phyloP scores from a whole-genome alignment of 2,113 vertebrate genomes.

The Ctenomys sociabilis region DNA sequence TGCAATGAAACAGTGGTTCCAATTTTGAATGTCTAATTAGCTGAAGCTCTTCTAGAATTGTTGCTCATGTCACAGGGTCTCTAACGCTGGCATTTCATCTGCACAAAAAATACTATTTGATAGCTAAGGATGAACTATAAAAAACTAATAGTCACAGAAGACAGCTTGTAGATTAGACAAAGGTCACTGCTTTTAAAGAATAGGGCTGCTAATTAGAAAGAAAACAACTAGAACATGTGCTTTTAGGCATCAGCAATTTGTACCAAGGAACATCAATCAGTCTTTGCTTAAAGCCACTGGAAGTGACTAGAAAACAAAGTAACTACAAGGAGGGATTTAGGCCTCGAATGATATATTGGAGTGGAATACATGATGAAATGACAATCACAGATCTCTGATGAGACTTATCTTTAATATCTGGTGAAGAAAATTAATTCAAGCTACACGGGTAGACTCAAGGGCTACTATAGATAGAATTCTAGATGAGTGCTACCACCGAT shows the following conservation, averaged over 20 bases:
- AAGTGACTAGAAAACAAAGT: slow-evolving; percentile 64
- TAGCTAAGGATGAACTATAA: slow-evolving; percentile 52
- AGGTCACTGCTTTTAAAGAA: slow-evolving; percentile 80
- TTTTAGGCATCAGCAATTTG: slow-evolving; percentile 62
- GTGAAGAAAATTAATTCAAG: neutral
- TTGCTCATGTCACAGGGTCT: slow-evolving; percentile 58
- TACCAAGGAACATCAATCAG: slow-evolving; percentile 67
- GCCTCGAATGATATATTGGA: slow-evolving; percentile 28
- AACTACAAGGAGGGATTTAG: slow-evolving; percentile 54
- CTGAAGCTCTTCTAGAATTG: slow-evolving; percentile 56
- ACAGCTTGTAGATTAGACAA: slow-evolving; percentile 78
- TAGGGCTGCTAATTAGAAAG: slow-evolving; percentile 76
- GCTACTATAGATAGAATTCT: neutral
- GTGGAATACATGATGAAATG: neutral
- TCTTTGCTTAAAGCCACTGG: slow-evolving; percentile 69
- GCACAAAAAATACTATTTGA: slow-evolving; percentile 64
- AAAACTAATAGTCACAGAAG: slow-evolving; percentile 71
- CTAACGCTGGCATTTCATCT: slow-evolving; percentile 64
- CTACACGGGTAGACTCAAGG: neutral
- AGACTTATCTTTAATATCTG: neutral
- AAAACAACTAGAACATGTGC: slow-evolving; percentile 67
- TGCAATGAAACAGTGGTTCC: slow-evolving; percentile 44
- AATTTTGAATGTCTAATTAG: slow-evolving; percentile 74
- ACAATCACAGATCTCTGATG: neutral
- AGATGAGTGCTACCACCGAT: neutral